Base-by-base conservation (phyloP, 2,113 vertebrate genomes). In the Tylochromis polylepis region DNA sequence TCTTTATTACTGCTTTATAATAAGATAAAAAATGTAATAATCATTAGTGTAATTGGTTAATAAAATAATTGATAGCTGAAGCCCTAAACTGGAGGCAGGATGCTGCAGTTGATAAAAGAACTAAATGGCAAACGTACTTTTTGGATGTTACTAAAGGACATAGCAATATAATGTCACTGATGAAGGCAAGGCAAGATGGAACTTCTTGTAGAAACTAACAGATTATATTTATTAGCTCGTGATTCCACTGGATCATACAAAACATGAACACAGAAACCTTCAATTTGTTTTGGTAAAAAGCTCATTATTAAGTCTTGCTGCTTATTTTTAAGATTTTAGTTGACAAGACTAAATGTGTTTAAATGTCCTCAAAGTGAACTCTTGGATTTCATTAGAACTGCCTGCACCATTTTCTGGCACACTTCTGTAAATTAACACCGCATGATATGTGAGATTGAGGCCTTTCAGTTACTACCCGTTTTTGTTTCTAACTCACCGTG, bases 361-460 rank as follows among this genome's bases (percentile, higher is more conserved):
- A 58, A 58, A 12, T 22, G 20, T 38, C 34, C 20, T 67, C 6
- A 1, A 41, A 67, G 7, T 41, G 14, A 4, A 67, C 20, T 41
- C 36, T 67, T 41, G n/a, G 62, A 41, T 67, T 67, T 67, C 62
- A 67, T 67, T 41, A 67, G 20, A 67, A 67, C 20, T 22, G 62
- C 11, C 41, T 46, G n/a, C 14, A 43, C 12, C 38, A 24, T 70
- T 70, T 43, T 70, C 65, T 43, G 12, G n/a, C 65, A 43, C 8
- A 46, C 5, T 24, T 72, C 22, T 72, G 38, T 16, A 18, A 22
- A 46, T 27, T 72, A 43, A 53, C 67, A 57, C 24, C 56, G 8
- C 11, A 8, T 29, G 8, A 8, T 20, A 53, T 11, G 34, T 78
- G 0, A 11, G 20, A 31, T n/a, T 0, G 1, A 46, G 46, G 1